Base-by-base conservation (phyloP, 2,888 invertebrate genomes). In the Augochlorella aurata region DNA sequence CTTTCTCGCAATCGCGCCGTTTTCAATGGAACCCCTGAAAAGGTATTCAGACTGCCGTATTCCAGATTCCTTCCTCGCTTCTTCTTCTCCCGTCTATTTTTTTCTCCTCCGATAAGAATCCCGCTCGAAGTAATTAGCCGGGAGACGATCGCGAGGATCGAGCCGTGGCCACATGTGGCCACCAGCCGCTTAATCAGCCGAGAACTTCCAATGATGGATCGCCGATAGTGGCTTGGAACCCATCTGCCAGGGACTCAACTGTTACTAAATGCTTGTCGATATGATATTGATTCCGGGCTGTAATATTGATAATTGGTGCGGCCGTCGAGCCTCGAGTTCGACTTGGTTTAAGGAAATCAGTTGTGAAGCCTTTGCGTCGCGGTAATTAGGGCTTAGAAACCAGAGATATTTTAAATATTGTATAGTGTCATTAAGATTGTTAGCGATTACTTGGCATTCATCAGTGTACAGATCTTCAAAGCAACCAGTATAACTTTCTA, bases 11-110 rank as follows among this genome's bases (percentile, higher is more conserved):
- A 58, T 61, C 61, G 61, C 61, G 18, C 61, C 61, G 29, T 61
- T 61, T 61, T 61, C 61, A 61, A 61, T 61, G 29, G 61, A 61
- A 2, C 61, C 61, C 12, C 66, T 21, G 66, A 45, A 14, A 66
- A 66, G 66, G 61, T 61, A 61, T 61, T 61, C 61, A 61, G 29
- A 29, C 29, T 8, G 8, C 16, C 61, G 3, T 29, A 14, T 18
- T 29, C 18, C 61, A 61, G 29, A 61, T 61, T 61, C 16, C 61
- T 29, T 61, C 14, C 58, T 61, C 29, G 29, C 29, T 29, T 24
- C 24, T 61, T 61, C 29, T 16, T 29, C 29, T 61, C 0, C 29
- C 38, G 2, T 38, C n/a, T 52, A 10, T 9, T 10, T 52, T 10
- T 10, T 52, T 12, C 0, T 21, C 24, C 12, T 54, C 58, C 16